These are phyloP conservation scores for Halcyon malimbica DNA, from an alignment of 2,113 vertebrate genomes.

Conservation along the genomic window DNA sequence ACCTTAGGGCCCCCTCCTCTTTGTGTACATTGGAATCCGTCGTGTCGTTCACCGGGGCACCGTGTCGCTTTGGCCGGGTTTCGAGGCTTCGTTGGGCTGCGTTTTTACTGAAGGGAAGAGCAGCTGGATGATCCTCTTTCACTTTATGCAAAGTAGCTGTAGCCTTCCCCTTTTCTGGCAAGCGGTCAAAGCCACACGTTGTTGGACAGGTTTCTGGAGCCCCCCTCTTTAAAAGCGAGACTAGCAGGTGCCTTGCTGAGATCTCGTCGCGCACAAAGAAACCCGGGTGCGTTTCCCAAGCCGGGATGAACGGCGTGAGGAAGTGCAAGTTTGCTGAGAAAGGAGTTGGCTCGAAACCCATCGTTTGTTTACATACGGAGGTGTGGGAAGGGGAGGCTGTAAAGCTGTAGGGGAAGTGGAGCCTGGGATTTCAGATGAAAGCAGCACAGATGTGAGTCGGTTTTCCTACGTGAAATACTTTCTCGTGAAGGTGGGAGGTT, in stretches of 20 bases:
- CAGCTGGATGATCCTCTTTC: not conserved
- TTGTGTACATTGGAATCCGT: not conserved
- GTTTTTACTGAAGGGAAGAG: not conserved
- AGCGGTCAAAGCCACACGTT: not conserved
- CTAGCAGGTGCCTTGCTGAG: constrained; percentile 14
- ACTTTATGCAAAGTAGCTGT: not conserved
- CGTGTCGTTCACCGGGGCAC: not conserved
- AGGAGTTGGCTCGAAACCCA: not conserved
- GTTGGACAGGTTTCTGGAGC: not conserved
- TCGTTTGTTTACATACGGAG: not conserved
- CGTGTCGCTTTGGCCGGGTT: fast-evolving
- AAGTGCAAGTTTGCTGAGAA: not conserved
- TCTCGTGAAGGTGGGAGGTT: not conserved
- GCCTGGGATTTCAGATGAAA: not conserved
- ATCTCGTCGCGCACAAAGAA: not conserved
- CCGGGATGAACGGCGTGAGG: not conserved
- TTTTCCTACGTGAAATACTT: constrained; percentile 13
- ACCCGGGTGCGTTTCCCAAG: not conserved
- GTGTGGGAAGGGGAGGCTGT: not conserved
- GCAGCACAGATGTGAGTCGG: not conserved
- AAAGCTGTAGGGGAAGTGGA: not conserved
- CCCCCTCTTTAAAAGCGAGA: not conserved
- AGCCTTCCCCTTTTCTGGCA: not conserved
- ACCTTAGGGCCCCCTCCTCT: not conserved
- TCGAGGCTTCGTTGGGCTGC: not conserved